Conservation (phyloP, 2,113 vertebrate species). For the Heptranchias perlo region DNA sequence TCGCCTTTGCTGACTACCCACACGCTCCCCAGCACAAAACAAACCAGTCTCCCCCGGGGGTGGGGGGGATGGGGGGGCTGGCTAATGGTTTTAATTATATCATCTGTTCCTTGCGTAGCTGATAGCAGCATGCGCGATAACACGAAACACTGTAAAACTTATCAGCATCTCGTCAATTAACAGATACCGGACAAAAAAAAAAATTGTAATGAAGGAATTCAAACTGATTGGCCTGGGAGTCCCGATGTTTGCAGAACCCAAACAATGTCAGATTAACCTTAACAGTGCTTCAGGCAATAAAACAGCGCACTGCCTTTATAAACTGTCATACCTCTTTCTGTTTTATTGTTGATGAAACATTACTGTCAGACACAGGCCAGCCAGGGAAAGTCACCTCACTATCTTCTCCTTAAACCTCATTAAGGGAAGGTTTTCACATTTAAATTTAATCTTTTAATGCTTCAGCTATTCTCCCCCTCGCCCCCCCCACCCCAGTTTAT, state of each 20-base stretch:
- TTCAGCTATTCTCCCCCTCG: neutral
- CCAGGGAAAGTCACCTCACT: neutral
- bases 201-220: neutral
- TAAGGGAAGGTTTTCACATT: neutral
- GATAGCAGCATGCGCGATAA: neutral
- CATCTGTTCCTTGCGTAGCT: neutral
- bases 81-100: neutral
- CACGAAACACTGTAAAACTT: neutral
- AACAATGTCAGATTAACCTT: conserved; percentile 26
- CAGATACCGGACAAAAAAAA: neutral
- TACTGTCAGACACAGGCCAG: conserved; percentile 22
- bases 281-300: neutral
- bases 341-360: conserved; percentile 29
- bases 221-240: neutral
- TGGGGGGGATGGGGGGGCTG: neutral
- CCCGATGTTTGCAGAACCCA: neutral
- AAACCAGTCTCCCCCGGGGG: neutral
- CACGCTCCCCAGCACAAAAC: neutral
- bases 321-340: neutral
- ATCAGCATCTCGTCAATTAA: neutral
- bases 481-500: neutral
- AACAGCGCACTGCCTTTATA: conserved; percentile 6
- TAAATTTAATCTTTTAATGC: neutral
- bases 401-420: conserved; percentile 6
- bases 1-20: neutral